These are phyloP conservation scores for Candidula unifasciata DNA, from an alignment of 2,888 invertebrate genomes.

Conservation along the genomic window DNA sequence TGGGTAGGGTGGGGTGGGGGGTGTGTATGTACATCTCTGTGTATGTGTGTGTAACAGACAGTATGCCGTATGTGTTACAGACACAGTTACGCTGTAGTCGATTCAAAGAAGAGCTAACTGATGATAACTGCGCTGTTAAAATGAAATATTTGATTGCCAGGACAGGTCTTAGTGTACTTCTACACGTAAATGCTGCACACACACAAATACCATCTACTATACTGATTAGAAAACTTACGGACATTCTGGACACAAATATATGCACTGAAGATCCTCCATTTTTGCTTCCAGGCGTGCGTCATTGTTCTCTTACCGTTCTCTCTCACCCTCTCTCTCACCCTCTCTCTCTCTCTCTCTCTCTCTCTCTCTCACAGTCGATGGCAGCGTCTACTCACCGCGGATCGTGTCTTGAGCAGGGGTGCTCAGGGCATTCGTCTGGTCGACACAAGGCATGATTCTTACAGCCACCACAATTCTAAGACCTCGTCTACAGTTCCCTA, in stretches of 20 bases:
- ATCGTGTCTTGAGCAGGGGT: constrained; percentile 1
- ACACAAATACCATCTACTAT: neutral
- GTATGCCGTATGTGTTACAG: too few relatives aligned
- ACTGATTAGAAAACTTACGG: constrained; percentile 1
- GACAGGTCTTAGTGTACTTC: too few relatives aligned
- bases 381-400: constrained; percentile 18
- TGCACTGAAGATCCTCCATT: constrained; percentile 34
- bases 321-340: neutral
- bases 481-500: neutral
- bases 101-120: too few relatives aligned
- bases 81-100: too few relatives aligned
- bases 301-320: constrained; percentile 9
- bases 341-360: constrained; percentile 30
- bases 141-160: too few relatives aligned
- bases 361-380: constrained; percentile 33
- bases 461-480: neutral
- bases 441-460: neutral
- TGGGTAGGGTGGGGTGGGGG: too few relatives aligned
- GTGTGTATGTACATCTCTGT: too few relatives aligned
- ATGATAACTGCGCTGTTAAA: too few relatives aligned
- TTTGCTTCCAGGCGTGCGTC: constrained; percentile 33
- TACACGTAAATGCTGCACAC: neutral
- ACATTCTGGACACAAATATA: neutral
- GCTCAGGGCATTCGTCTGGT: neutral
- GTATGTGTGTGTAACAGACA: too few relatives aligned